Conservation (phyloP, 2,888 invertebrate species). For the Drosophila anceps region DNA sequence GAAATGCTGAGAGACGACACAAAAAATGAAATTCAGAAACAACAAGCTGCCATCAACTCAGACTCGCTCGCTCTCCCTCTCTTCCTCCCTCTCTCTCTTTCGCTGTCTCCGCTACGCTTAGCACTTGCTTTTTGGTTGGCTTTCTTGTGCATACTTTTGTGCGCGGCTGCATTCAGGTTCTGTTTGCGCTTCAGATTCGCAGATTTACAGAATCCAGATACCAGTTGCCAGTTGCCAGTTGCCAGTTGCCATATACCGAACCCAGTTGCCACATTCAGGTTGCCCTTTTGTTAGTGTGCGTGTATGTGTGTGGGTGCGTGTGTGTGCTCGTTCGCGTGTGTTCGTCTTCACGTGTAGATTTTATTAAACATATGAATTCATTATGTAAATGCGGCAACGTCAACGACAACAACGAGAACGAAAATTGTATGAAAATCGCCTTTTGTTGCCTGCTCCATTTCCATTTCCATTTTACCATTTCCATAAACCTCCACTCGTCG, state of each 20-base stretch:
- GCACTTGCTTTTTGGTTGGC: conserved; percentile 22
- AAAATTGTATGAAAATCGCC: conserved; percentile 73
- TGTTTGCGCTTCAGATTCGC: conserved; percentile 32
- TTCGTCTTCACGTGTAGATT: conserved; percentile 77
- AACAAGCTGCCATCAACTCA: conserved; percentile 4
- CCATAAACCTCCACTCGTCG: not conserved
- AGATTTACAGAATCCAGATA: conserved; percentile 39
- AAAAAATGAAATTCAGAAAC: conserved; percentile 17
- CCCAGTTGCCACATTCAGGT: conserved; percentile 36
- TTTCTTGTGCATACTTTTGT: conserved; percentile 63
- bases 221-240: conserved; percentile 38
- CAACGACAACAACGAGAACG: conserved; percentile 31
- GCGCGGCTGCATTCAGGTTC: conserved; percentile 39
- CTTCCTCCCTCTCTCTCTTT: too few species aligned
- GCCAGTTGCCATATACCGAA: conserved; percentile 22
- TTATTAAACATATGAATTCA: conserved; percentile 82
- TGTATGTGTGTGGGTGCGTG: conserved; percentile 4
- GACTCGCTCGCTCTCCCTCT: not conserved
- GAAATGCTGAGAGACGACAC: conserved; percentile 18
- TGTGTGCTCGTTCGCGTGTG: conserved; percentile 21
- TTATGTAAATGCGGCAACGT: conserved; percentile 73
- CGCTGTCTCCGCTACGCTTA: not conserved
- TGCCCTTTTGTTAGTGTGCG: conserved; percentile 43
- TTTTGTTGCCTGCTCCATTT: conserved; percentile 42
- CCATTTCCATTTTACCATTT: conserved; percentile 19